These are phyloP conservation scores for Zeugodacus cucurbitae DNA, from an alignment of 1,140 invertebrate genomes.

Conservation along the genomic window DNA sequence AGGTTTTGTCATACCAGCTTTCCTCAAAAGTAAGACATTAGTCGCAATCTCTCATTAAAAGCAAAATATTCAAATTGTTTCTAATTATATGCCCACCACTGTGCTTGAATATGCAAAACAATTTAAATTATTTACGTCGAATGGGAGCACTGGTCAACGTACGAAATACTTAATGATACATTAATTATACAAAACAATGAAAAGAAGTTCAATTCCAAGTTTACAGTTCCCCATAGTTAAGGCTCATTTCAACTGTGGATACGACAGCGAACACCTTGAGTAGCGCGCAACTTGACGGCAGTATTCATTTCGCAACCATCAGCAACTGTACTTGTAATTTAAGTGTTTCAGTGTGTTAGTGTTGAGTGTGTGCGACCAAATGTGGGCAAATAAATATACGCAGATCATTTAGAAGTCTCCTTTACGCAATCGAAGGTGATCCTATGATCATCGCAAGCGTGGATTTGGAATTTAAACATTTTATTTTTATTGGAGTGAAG, in stretches of 20 bases:
- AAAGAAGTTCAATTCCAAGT: conserved; percentile 20
- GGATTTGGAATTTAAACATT: background rate
- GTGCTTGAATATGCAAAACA: background rate
- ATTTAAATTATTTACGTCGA: background rate
- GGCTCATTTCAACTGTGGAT: background rate
- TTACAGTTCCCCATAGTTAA: background rate
- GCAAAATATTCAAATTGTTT: background rate
- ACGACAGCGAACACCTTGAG: background rate
- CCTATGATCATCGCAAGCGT: background rate
- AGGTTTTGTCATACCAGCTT: too few species aligned
- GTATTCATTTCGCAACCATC: background rate
- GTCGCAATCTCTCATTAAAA: too few species aligned
- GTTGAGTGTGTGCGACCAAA: background rate
- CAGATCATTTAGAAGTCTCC: background rate
- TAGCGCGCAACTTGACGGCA: background rate
- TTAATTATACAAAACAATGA: background rate
- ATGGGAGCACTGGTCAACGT: background rate
- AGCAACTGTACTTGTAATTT: background rate
- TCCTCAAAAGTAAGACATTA: too few species aligned
- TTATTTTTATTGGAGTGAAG: too few species aligned
- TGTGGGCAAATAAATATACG: background rate
- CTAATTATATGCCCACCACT: background rate
- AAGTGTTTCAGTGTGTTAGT: background rate
- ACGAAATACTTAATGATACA: background rate
- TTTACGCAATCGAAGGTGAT: background rate